Percentiles rank a stretch among this genome's conserved stretches.
These are phyloP conservation scores for Platypus cylindrus DNA, from an alignment of 2,888 invertebrate genomes.

Conservation along the genomic window DNA sequence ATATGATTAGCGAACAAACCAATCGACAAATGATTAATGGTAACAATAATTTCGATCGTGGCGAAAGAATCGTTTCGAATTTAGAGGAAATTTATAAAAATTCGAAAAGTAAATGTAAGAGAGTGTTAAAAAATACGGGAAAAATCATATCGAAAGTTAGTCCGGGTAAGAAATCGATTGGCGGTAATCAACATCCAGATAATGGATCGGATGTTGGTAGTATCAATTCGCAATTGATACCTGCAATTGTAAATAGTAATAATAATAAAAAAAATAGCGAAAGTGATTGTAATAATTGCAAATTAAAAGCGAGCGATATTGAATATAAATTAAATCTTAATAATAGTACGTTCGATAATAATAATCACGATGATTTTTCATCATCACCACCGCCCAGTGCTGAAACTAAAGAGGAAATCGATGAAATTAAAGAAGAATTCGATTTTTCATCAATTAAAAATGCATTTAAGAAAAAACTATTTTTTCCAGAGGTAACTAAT, in stretches of 20 bases:
- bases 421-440: slow-evolving; percentile 21
- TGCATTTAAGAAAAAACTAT: slow-evolving; percentile 26
- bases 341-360: slow-evolving; percentile 8
- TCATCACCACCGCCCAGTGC: slow-evolving; percentile 9
- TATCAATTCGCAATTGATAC: slow-evolving; percentile 5
- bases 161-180: slow-evolving; percentile 1
- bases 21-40: no score
- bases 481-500: slow-evolving; percentile 25
- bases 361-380: slow-evolving; percentile 10
- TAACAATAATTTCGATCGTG: no score
- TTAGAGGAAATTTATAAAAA: slow-evolving; percentile 33
- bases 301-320: slow-evolving; percentile 27
- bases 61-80: slow-evolving; percentile 27
- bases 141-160: slow-evolving; percentile 24
- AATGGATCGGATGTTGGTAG: slow-evolving; percentile 16
- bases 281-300: slow-evolving; percentile 22
- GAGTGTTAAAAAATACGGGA: slow-evolving; percentile 28
- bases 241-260: slow-evolving; percentile 5
- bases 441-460: slow-evolving; percentile 28
- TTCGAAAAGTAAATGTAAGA: slow-evolving; percentile 32
- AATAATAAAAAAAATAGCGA: not conserved
- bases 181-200: slow-evolving; percentile 17
- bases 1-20: slow-evolving; percentile 28
- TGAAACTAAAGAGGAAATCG: slow-evolving; percentile 16
- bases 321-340: slow-evolving; percentile 25